Evolutionary conservation across 2,113 vertebrate species (phyloP).

Genomic region (Regulus satrapa): DNA sequence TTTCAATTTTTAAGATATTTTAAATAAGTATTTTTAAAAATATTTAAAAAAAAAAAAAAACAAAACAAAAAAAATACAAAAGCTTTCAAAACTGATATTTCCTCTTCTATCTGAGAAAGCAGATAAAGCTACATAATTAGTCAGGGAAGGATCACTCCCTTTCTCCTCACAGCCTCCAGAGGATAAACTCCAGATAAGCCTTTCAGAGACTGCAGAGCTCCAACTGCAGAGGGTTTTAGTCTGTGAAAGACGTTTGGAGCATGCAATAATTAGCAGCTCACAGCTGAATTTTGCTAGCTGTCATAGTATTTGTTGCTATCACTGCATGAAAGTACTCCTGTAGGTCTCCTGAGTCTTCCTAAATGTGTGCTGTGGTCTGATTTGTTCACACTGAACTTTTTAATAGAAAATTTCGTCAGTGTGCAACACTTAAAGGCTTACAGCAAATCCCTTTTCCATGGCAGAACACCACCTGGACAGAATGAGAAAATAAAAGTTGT

Average conservation of each 20-base stretch:
- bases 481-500: not conserved
- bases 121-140: conserved; percentile 2
- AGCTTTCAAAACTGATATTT: not conserved
- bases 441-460: not conserved
- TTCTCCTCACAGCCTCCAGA: not conserved
- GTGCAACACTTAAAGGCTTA: conserved; percentile 22
- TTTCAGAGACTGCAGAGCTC: not conserved
- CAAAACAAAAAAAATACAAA: not conserved
- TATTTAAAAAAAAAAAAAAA: not conserved
- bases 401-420: not conserved
- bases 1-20: no score
- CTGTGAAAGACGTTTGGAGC: not conserved
- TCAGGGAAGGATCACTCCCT: not conserved
- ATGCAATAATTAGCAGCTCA: conserved; percentile 14
- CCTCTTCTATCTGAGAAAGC: not conserved
- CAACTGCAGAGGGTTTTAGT: not conserved
- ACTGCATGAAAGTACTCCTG: not conserved
- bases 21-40: not conserved
- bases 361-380: not conserved
- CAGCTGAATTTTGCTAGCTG: conserved; percentile 15
- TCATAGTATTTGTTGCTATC: conserved; percentile 16
- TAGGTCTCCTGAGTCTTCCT: not conserved
- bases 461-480: not conserved
- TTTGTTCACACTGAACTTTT: not conserved
- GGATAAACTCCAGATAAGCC: not conserved